Evolutionary conservation across 2,797 vertebrate species (phyloP).

Genomic region (Pelochelys cantorii): DNA sequence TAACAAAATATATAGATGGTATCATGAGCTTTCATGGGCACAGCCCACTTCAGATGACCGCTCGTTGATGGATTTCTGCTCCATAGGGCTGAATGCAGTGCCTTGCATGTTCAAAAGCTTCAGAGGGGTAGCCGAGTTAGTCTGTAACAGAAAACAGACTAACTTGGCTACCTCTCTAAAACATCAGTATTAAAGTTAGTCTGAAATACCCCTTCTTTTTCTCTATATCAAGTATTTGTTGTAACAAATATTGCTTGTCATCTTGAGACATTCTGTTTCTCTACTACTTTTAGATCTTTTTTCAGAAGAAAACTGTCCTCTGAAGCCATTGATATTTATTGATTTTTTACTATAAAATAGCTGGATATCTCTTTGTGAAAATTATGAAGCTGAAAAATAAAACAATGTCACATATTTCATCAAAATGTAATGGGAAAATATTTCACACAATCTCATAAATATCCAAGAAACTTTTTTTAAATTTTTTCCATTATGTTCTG

Average conservation of each 20-base stretch:
- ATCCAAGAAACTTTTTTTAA: neutral
- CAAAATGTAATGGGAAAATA: neutral
- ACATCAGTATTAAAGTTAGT: constrained; percentile 19
- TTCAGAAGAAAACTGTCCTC: constrained; percentile 32
- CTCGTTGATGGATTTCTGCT: too few relatives aligned
- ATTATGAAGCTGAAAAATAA: neutral
- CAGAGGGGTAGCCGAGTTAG: too few relatives aligned
- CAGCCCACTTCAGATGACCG: too few relatives aligned
- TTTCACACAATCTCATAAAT: neutral
- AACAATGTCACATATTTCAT: neutral
- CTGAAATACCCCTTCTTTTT: constrained; percentile 53
- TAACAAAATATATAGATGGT: too few relatives aligned
- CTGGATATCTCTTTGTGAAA: constrained; percentile 34
- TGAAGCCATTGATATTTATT: constrained; percentile 30
- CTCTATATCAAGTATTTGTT: constrained; percentile 3
- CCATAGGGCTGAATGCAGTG: too few relatives aligned
- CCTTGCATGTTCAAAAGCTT: too few relatives aligned
- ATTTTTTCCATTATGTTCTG: neutral
- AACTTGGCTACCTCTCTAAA: too few relatives aligned
- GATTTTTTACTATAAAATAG: neutral
- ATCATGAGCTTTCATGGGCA: too few relatives aligned
- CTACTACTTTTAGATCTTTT: constrained; percentile 39
- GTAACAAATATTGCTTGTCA: constrained; percentile 39
- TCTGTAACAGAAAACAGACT: too few relatives aligned
- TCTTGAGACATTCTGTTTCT: constrained; percentile 14